Evolutionary conservation across 2,797 vertebrate genomes (phyloP), one percentile per base, ranked within the genome.

Genomic region (Allochrocebus solatus): DNA sequence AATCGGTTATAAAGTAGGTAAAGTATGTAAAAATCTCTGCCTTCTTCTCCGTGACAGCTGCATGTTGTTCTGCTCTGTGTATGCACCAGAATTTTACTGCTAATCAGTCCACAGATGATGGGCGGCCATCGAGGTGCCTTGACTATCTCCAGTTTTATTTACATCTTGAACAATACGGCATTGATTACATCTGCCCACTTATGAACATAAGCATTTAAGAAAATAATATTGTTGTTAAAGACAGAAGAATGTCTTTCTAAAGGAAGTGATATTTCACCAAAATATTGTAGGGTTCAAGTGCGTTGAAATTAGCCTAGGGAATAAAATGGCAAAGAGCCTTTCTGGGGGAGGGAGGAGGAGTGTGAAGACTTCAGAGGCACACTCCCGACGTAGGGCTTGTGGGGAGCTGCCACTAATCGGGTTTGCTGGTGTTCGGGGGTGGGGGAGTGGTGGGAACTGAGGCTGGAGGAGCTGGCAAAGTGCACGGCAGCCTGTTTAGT

Each of bases 381-480:
- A 0, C 3, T 4, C 41, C 36, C 17, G 1, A 28, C 14, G 13
- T 5, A 6, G 61, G 2, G 17, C 8, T 26, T 1, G 5, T 2
- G 41, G 4, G 16, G 4, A 4, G 10, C 22, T 9, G 48, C 30
- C 16, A 21, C 24, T 11, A 53, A 6, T 0, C 22, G 86, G 3
- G 22, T 39, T 57, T 46, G 21, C 21, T 67, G 64, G 36, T 26
- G 26, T 33, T 26, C 3, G 9, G 8, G 3, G 16, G 30, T 30
- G 33, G 36, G 39, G 24, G 59, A 21, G n/a, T 3, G 19, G 10
- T 12, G 55, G n/a, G 8, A 22, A 26, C 57, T 0, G 7, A 30
- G 19, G 36, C 46, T 3, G 4, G 59, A 9, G 50, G 4, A 46
- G 81, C 80, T 0, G 5, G 14, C 0, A 0, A 1, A 1, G 39